Conservation (phyloP, 2,113 vertebrate species). For the Arothron firmamentum region DNA sequence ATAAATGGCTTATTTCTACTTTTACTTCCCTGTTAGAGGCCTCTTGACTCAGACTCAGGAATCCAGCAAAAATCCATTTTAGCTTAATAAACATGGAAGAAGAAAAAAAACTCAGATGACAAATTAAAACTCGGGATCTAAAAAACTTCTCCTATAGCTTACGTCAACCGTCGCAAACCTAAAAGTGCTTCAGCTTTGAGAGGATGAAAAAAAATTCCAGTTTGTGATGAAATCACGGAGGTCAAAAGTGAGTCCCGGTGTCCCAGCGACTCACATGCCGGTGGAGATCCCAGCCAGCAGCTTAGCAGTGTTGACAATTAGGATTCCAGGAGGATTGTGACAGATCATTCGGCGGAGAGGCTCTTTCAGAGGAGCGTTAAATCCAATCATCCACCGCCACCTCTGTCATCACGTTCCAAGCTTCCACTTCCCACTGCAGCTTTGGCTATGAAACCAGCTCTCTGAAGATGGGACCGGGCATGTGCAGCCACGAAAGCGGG, state of each 20-base stretch:
- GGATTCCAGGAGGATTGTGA: conserved; percentile 47
- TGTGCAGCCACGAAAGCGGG: conserved; percentile 18
- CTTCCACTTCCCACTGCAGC: conserved; percentile 15
- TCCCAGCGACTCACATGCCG: conserved; percentile 25
- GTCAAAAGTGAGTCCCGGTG: conserved; percentile 38
- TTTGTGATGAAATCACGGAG: conserved; percentile 40
- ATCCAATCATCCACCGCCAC: conserved; percentile 51
- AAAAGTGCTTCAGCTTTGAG: conserved; percentile 16
- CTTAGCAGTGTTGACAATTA: conserved; percentile 61
- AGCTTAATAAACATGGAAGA: too few species aligned
- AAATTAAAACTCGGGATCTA: too few species aligned
- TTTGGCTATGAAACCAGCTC: conserved; percentile 27
- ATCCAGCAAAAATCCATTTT: not conserved
- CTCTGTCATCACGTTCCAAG: conserved; percentile 28
- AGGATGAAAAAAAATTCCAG: conserved; percentile 16
- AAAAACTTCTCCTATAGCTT: too few species aligned
- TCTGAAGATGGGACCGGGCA: conserved; percentile 16
- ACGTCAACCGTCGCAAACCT: too few species aligned
- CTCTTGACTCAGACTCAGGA: not conserved
- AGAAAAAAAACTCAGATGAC: too few species aligned
- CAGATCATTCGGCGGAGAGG: conserved; percentile 46
- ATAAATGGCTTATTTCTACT: too few species aligned
- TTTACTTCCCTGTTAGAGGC: too few species aligned
- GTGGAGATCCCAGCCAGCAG: conserved; percentile 42
- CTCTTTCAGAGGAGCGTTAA: conserved; percentile 44